Evolutionary conservation across 2,797 vertebrate genomes (phyloP).

Genomic region (Poeciliopsis gracilis): DNA sequence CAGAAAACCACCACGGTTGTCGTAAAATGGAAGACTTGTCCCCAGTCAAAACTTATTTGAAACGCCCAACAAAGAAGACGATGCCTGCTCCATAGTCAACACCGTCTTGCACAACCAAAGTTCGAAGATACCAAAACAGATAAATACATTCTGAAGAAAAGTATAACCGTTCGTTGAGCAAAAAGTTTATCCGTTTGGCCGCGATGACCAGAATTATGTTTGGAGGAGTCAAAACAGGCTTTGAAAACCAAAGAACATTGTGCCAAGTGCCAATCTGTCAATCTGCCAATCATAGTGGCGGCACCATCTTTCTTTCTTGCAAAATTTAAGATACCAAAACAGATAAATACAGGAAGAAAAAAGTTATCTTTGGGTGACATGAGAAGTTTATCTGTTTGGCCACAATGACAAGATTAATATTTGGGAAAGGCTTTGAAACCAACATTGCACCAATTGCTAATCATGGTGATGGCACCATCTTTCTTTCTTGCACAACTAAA

Average conservation of each 20-base stretch:
- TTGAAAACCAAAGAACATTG: neutral
- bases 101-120: neutral
- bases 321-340: neutral
- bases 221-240: neutral
- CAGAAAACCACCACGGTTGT: neutral
- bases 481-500: neutral
- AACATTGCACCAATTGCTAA: neutral
- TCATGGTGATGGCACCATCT: neutral
- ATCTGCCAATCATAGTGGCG: neutral
- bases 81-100: neutral
- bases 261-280: neutral
- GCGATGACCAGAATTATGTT: neutral
- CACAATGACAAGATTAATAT: neutral
- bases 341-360: neutral
- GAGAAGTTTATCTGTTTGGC: neutral
- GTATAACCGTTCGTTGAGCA: neutral
- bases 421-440: neutral
- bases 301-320: neutral
- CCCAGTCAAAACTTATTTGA: neutral
- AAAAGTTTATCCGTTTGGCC: neutral
- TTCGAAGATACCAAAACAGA: too few species aligned
- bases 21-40: neutral
- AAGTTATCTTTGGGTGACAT: neutral
- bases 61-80: neutral
- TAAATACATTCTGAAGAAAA: neutral